Evolutionary conservation across 2,888 invertebrate genomes (phyloP), one percentile per base, ranked within the genome.

Genomic region (Orthosia gracilis): DNA sequence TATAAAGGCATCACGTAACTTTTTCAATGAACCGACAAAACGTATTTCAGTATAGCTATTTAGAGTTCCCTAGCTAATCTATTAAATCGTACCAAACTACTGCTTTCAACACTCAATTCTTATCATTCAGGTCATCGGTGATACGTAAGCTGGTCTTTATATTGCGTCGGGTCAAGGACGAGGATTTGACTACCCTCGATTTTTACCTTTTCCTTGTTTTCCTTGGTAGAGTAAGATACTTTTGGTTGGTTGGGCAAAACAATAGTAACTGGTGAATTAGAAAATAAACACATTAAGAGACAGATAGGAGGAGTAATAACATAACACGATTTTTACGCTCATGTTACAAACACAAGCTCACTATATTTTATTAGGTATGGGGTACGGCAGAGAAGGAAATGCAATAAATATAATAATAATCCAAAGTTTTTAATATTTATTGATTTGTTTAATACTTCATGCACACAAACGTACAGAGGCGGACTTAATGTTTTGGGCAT

Each of bases 101-200:
- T 67, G 62, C 73, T 84, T 82, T 85, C 82, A 87, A 76, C 85
- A 78, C 83, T 86, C 76, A 79, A 70, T 76, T 62, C 66, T 86
- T 87, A 87, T 87, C 87, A 77, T 82, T 76, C 50, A 75, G 85
- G 87, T 71, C 86, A 87, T 87, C 87, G 49, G 68, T 73, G 85
- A 87, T 86, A 83, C 75, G 73, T 78, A 65, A 69, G 76, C 76
- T 63, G 58, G 62, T 82, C 63, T 76, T 78, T 69, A 76, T 76
- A 67, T 64, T 69, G 49, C 64, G 64, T 57, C 50, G 75, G 81
- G 82, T 85, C 79, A 85, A 74, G 76, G 76, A 2, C 18, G 59
- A 50, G 31, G 21, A 59, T 23, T 57, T 54, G 73, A 79, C 65
- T 23, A 52, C 58, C 49, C 15, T 31, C 62, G 4, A 47, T 74